Conservation (phyloP, 2,888 invertebrate species). For the Nephrotoma flavescens region DNA sequence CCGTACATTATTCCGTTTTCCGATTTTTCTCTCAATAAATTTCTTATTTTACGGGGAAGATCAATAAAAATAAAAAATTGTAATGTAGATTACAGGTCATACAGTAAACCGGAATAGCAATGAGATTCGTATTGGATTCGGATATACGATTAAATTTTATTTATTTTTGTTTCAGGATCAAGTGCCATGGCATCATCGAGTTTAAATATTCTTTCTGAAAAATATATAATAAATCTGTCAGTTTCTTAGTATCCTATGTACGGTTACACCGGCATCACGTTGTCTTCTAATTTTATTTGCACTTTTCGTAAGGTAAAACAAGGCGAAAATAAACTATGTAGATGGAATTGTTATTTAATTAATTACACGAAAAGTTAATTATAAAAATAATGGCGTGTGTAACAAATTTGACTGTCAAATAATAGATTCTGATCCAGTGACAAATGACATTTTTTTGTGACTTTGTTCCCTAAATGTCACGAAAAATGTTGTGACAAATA, state of each 20-base stretch:
- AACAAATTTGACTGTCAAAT: too few species aligned
- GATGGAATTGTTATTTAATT: too few species aligned
- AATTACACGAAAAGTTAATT: too few species aligned
- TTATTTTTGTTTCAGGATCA: background rate
- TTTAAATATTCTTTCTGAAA: background rate
- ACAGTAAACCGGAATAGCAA: background rate
- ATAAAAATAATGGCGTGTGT: too few species aligned
- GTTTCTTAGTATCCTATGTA: background rate
- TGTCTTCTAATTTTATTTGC: too few species aligned
- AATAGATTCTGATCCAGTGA: too few species aligned
- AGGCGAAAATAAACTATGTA: too few species aligned
- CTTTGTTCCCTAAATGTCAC: too few species aligned
- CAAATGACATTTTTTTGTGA: too few species aligned
- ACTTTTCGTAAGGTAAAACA: too few species aligned
- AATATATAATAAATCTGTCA: background rate
- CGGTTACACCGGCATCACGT: too few species aligned
- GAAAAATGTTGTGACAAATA: too few species aligned
- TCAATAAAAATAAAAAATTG: background rate
- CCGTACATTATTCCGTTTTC: background rate
- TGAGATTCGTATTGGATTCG: background rate
- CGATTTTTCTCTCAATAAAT: background rate
- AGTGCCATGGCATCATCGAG: background rate
- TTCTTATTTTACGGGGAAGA: background rate
- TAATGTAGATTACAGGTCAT: background rate
- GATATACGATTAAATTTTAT: background rate